Base-by-base conservation (phyloP, 1,140 invertebrate genomes). In the Ceratina australensis region DNA sequence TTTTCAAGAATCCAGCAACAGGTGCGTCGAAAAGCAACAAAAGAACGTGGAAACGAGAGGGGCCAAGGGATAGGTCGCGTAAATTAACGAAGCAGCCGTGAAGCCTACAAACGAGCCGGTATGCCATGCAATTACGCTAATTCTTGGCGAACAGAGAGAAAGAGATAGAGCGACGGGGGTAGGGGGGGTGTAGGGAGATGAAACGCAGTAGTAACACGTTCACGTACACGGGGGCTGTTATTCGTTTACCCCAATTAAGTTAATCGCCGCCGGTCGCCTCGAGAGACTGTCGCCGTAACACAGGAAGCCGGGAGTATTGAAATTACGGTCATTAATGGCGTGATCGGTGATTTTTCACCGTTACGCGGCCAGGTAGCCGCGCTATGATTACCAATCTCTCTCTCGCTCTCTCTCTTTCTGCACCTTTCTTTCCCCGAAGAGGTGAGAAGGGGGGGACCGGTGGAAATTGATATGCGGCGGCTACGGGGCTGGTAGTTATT, bases 241-340 rank as follows among this genome's bases (percentile, higher is more conserved):
- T 77, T 83, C 82, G 78, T 84, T 84, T 83, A 84, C 68, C 64
- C 68, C 76, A 80, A 84, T 84, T 84, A 84, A 84, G 72, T 83
- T 84, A 80, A 84, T 80, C 78, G 78, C 68, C 63, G 66, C 65
- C 49, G 64, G 24, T 24, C 49, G 59, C 24, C 24, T 26, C 69
- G 78, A 42, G 16, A n/a, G 54, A 57, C 54, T 52, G 82, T 50
- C 65, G 47, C 42, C 65, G 82, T 80, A 83, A 83, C 72, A 80
- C 82, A 57, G 82, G 82, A 84, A 84, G 82, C 81, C 18, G 18
- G 54, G 69, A 22, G 59, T 64, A 83, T 84, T 83, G 79, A 83
- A 84, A 84, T 84, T 73, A 84, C 59, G 78, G 72, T 83, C 82
- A 83, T 84, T 84, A 84, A 84, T 80, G 64, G 77, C 42, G 82